Evolutionary conservation across 2,113 vertebrate species (phyloP).

Genomic region (Sceloporus tristichus): DNA sequence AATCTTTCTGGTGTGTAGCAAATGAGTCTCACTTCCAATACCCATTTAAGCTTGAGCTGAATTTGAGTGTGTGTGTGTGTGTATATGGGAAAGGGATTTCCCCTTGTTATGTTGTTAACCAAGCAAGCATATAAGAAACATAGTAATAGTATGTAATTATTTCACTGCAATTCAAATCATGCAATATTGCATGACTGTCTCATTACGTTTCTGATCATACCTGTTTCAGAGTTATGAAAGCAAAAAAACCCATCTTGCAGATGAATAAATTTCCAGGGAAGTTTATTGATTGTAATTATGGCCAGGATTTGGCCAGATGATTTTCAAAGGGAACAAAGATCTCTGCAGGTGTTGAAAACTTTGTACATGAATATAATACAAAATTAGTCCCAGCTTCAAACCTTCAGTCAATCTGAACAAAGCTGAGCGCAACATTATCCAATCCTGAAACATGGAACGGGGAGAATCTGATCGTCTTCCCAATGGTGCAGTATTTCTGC

Average conservation of each 20-base stretch:
- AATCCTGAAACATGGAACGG: too few relatives aligned
- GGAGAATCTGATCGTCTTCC: not conserved
- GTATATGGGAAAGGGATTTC: fast-evolving
- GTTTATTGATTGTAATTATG: slow-evolving; percentile 15
- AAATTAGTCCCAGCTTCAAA: slow-evolving; percentile 4
- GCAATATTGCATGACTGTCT: not conserved
- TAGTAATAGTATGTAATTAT: not conserved
- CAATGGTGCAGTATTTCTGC: not conserved
- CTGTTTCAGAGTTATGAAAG: slow-evolving; percentile 13
- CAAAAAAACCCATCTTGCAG: slow-evolving; percentile 24
- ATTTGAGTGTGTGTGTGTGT: too few relatives aligned
- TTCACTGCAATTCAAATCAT: slow-evolving; percentile 18
- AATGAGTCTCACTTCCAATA: not conserved
- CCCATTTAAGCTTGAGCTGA: slow-evolving; percentile 37
- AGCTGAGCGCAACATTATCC: not conserved
- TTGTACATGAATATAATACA: slow-evolving; percentile 27
- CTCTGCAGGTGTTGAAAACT: not conserved
- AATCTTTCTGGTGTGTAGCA: too few relatives aligned
- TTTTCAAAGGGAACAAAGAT: slow-evolving; percentile 18
- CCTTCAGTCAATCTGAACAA: not conserved
- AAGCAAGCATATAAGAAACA: slow-evolving; percentile 16
- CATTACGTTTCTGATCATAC: slow-evolving; percentile 37
- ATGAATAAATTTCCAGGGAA: not conserved
- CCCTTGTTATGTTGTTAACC: not conserved
- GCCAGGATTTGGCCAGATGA: not conserved